A percentile compares a stretch with the other conserved stretches of the same genome.
These are phyloP conservation scores for Siphlonurus alternatus DNA, from an alignment of 2,888 invertebrate genomes.

Conservation along the genomic window DNA sequence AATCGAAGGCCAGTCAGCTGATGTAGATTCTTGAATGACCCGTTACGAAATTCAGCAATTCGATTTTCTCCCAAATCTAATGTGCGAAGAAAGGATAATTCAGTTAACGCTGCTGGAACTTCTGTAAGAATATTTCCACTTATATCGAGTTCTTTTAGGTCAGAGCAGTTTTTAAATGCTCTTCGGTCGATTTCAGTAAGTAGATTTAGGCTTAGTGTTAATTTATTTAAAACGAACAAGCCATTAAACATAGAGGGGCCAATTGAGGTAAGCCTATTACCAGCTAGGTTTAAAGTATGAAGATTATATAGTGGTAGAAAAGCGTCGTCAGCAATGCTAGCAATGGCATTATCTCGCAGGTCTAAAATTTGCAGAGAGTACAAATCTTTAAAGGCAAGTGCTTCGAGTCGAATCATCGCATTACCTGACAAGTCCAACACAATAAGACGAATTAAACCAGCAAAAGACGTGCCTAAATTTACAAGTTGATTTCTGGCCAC, in stretches of 20 bases:
- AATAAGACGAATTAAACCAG: slow-evolving; percentile 76
- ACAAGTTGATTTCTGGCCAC: slow-evolving; percentile 73
- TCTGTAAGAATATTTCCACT: slow-evolving; percentile 70
- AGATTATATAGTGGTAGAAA: slow-evolving; percentile 85
- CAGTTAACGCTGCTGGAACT: slow-evolving; percentile 64
- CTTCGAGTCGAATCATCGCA: slow-evolving; percentile 36
- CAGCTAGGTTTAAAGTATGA: slow-evolving; percentile 71
- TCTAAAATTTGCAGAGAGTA: slow-evolving; percentile 75
- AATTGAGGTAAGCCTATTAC: slow-evolving; percentile 68
- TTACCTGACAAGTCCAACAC: slow-evolving; percentile 75
- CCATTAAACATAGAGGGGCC: slow-evolving; percentile 79
- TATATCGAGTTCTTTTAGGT: slow-evolving; percentile 75
- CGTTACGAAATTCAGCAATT: slow-evolving; percentile 40
- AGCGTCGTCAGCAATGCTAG: slow-evolving; percentile 69
- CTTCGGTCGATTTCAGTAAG: slow-evolving; percentile 70
- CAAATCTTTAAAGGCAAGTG: slow-evolving; percentile 59
- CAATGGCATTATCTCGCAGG: slow-evolving; percentile 66
- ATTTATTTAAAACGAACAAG: slow-evolving; percentile 64
- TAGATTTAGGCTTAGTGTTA: slow-evolving; percentile 73
- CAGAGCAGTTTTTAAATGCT: slow-evolving; percentile 80
- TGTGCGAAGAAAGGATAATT: slow-evolving; percentile 70
- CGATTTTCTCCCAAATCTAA: slow-evolving; percentile 74
- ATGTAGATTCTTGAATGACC: slow-evolving; percentile 35
- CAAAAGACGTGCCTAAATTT: slow-evolving; percentile 63
- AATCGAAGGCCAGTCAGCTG: slow-evolving; percentile 75